A percentile compares a stretch with the other conserved stretches of the same genome.
Conservation (phyloP, 1,140 invertebrate species). For the Coelopa frigida region DNA sequence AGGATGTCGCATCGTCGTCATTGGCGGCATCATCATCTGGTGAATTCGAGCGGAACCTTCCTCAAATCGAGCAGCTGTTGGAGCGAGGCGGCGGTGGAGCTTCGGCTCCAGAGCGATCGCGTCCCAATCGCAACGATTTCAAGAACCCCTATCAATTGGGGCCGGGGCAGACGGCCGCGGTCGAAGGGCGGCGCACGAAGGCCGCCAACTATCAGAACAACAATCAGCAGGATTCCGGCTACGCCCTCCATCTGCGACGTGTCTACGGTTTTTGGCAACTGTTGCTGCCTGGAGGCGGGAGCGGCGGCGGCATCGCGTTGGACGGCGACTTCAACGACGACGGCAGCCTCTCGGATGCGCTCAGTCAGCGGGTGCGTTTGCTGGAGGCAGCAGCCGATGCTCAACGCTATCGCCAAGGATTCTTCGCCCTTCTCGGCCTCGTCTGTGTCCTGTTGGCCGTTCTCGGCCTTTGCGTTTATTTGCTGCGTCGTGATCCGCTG, state of each 20-base stretch:
- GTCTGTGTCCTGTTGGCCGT: conserved; percentile 33
- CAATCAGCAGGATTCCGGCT: conserved; percentile 29
- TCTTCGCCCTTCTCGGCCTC: conserved; percentile 34
- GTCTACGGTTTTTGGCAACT: conserved; percentile 40
- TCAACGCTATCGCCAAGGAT: conserved; percentile 38
- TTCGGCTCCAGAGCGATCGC: background rate
- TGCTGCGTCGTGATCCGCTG: conserved; percentile 26
- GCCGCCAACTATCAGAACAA: conserved; percentile 8
- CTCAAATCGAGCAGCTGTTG: conserved; percentile 22
- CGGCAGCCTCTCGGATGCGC: conserved; percentile 2
- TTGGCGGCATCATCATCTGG: conserved; percentile 12
- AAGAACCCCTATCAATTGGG: conserved; percentile 16
- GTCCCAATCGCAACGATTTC: conserved; percentile 27
- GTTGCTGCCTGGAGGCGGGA: conserved; percentile 26
- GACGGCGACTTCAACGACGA: conserved; percentile 12
- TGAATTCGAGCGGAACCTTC: conserved; percentile 6
- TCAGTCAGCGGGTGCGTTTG: conserved; percentile 26
- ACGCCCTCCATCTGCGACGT: conserved; percentile 26
- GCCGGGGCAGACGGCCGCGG: background rate
- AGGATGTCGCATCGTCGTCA: background rate
- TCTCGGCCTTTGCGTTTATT: conserved; percentile 35
- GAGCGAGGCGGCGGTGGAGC: conserved; percentile 8
- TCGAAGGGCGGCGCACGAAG: conserved; percentile 12
- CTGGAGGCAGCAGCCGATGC: conserved; percentile 35
- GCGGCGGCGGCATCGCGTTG: background rate